Base-by-base conservation (phyloP, 1,140 invertebrate genomes). In the Drosophila nebulosa region DNA sequence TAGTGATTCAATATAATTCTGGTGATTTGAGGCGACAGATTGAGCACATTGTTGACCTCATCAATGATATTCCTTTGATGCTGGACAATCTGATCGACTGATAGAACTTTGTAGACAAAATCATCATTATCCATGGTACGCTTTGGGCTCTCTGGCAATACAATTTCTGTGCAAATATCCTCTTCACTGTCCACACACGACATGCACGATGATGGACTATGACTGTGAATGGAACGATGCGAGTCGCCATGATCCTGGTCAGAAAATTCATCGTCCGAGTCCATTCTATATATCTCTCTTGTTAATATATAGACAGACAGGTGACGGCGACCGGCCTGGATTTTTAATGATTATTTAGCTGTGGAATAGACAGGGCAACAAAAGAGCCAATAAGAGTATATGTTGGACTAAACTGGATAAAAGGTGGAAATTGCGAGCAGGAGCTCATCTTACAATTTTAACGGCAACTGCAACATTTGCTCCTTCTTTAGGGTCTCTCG, bases 61-160 rank as follows among this genome's bases (percentile, higher is more conserved):
- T 97, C 97, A 74, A 99, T 99, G 80, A 95, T 97, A 91, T 98
- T 97, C 36, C 97, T 95, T 97, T 99, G 99, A 92, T 98, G 96
- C 91, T 98, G 96, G 46, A 99, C 97, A 89, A 99, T 98, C 94
- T 98, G 95, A 90, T 99, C 97, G 5, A 97, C 97, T 16, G 97
- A 96, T 36, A 99, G 93, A 52, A 99, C 97, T 93, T 98, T 96
- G 92, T 96, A 98, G 16, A 96, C 96, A 93, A 97, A 99, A 78
- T 98, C 97, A 83, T 98, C 96, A 35, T 94, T 92, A 73, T 97
- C 96, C 58, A 93, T 94, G 74, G 94, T 94, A 88, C 95, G 93
- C 92, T 96, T 96, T 12, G 66, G 65, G 1, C 57, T 70, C 27
- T 78, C 79, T 67, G 94, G 94, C 57, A 95, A 93, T 85, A 97